Evolutionary conservation across 2,113 vertebrate species (phyloP).

Genomic region (Clinocottus analis): DNA sequence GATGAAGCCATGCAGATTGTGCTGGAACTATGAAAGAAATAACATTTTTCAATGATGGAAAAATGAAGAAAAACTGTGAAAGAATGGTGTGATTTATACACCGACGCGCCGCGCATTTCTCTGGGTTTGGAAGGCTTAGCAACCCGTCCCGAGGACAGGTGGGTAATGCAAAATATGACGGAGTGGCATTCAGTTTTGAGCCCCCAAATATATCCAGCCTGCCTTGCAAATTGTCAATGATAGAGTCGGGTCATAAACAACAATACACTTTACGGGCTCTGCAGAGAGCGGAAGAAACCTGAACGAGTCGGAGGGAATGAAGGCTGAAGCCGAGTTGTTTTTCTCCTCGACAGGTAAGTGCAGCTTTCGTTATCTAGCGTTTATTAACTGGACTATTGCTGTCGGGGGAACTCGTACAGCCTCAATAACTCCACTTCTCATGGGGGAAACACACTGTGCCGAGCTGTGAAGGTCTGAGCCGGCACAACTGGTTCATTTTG

Average conservation of each 20-base stretch:
- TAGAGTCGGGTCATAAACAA: slow-evolving; percentile 35
- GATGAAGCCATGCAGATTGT: not conserved
- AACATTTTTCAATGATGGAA: not conserved
- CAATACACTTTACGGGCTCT: slow-evolving; percentile 8
- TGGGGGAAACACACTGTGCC: not conserved
- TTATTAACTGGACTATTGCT: slow-evolving; percentile 55
- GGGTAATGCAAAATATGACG: slow-evolving; percentile 34
- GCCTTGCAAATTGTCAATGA: slow-evolving; percentile 23
- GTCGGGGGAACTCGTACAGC: slow-evolving; percentile 30
- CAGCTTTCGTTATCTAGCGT: slow-evolving; percentile 50
- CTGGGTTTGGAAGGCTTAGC: not conserved
- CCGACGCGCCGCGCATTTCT: not conserved
- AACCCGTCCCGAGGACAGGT: slow-evolving; percentile 11
- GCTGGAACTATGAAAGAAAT: not conserved
- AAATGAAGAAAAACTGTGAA: not conserved
- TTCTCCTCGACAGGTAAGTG: slow-evolving; percentile 53
- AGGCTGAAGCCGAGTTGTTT: slow-evolving; percentile 47
- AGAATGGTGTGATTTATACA: not conserved
- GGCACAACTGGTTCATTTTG: slow-evolving; percentile 8
- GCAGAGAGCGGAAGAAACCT: too few species aligned
- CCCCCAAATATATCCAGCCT: not conserved
- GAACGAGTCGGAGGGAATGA: too few species aligned
- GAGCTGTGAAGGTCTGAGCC: not conserved
- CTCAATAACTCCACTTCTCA: slow-evolving; percentile 31
- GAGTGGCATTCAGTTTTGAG: slow-evolving; percentile 1